Evolutionary conservation across 2,797 vertebrate species (phyloP).

Genomic region (Columba guinea): DNA sequence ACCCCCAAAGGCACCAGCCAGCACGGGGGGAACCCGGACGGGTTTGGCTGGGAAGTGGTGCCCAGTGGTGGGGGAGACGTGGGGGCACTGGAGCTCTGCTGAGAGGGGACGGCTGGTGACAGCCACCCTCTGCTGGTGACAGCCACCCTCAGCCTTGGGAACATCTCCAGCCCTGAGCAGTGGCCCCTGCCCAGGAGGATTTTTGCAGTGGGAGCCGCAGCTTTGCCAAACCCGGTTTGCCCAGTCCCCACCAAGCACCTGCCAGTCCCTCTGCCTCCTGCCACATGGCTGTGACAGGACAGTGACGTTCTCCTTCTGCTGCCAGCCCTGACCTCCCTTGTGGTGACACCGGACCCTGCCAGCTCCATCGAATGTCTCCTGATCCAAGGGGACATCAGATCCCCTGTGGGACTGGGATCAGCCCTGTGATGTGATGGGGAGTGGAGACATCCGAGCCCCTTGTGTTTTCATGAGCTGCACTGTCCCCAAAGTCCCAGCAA

Average conservation of each 20-base stretch:
- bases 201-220: background rate
- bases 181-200: background rate
- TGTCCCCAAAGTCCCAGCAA: background rate
- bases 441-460: background rate
- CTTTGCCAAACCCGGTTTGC: fast-evolving
- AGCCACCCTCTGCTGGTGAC: no score
- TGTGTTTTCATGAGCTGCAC: background rate
- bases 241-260: background rate
- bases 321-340: background rate
- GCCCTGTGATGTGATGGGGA: background rate
- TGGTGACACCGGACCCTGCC: background rate
- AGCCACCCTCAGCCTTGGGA: background rate
- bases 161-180: background rate
- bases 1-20: background rate
- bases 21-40: background rate
- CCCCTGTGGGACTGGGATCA: background rate
- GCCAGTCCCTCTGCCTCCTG: background rate
- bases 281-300: fast-evolving
- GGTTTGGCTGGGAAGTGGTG: background rate
- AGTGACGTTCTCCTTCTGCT: background rate
- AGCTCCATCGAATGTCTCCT: background rate
- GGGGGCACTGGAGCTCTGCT: background rate
- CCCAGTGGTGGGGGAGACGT: fast-evolving
- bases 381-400: background rate
- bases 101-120: no score